A percentile compares a stretch with the other conserved stretches of the same genome.
These are phyloP conservation scores for Tenebrosternarchus preto DNA, from an alignment of 2,113 vertebrate genomes.

Conservation along the genomic window DNA sequence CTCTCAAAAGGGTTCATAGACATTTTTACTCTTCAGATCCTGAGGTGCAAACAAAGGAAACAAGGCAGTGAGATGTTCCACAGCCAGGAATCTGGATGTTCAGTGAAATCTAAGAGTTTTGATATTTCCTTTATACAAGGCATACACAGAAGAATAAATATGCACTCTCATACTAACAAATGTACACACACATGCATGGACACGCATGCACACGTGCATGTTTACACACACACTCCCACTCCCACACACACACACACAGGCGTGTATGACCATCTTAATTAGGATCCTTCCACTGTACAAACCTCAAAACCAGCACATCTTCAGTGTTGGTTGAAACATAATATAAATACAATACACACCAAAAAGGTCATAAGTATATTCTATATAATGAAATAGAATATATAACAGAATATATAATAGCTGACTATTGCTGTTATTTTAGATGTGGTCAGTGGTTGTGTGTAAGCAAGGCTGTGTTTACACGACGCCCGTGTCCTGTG, in stretches of 20 bases:
- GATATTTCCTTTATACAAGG: not conserved
- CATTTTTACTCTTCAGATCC: no score
- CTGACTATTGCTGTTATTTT: no score
- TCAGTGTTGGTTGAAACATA: no score
- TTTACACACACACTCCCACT: not conserved
- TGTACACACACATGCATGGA: not conserved
- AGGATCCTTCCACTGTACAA: not conserved
- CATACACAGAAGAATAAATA: slow-evolving; percentile 9
- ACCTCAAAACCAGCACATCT: not conserved
- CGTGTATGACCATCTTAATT: not conserved
- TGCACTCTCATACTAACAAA: slow-evolving; percentile 19
- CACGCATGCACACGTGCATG: not conserved
- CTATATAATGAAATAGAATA: not conserved
- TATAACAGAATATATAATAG: no score
- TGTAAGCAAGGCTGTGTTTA: no score
- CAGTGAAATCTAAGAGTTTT: no score
- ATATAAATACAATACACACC: not conserved
- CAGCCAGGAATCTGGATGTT: no score
- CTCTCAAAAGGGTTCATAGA: no score
- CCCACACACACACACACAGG: slow-evolving; percentile 5
- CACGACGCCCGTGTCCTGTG: no score
- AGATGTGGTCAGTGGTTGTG: no score
- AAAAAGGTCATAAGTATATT: not conserved
- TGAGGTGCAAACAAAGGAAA: no score
- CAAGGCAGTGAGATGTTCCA: not conserved